Evolutionary conservation across 2,888 invertebrate species (phyloP).

Genomic region (Mimachlamys varia): DNA sequence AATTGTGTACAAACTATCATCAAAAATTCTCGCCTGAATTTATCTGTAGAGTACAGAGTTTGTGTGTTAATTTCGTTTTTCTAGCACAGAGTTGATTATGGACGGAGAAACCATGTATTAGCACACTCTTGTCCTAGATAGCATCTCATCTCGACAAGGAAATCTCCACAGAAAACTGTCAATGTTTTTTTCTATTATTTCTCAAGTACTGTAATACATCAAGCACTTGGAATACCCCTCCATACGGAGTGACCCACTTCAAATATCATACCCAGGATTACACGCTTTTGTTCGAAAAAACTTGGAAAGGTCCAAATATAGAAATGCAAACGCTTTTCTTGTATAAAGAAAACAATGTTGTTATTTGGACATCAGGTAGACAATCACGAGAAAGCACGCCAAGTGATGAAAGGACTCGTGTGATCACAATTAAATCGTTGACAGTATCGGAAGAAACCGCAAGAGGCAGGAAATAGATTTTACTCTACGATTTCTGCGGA

Average conservation of each 20-base stretch:
- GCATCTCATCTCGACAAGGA: not conserved
- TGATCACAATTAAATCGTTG: conserved; percentile 34
- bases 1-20: conserved; percentile 17
- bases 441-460: conserved; percentile 34
- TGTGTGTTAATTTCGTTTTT: not conserved
- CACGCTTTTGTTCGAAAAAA: conserved; percentile 22
- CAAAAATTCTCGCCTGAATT: not conserved
- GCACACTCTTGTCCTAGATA: not conserved
- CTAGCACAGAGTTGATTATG: conserved; percentile 12
- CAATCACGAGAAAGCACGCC: conserved; percentile 17
- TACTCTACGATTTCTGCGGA: conserved; percentile 27
- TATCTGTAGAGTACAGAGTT: not conserved
- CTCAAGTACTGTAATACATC: conserved; percentile 30
- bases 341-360: conserved; percentile 29
- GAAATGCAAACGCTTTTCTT: conserved; percentile 29
- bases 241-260: not conserved
- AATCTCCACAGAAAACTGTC: conserved; percentile 20
- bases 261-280: conserved; percentile 19
- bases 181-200: conserved; percentile 35
- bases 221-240: conserved; percentile 31
- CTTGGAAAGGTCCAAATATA: conserved; percentile 31
- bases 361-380: conserved; percentile 18
- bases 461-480: conserved; percentile 34
- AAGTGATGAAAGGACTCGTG: conserved; percentile 7
- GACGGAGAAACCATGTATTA: not conserved